Conservation (phyloP, 2,797 vertebrate genomes). For the Cygnus olor region DNA sequence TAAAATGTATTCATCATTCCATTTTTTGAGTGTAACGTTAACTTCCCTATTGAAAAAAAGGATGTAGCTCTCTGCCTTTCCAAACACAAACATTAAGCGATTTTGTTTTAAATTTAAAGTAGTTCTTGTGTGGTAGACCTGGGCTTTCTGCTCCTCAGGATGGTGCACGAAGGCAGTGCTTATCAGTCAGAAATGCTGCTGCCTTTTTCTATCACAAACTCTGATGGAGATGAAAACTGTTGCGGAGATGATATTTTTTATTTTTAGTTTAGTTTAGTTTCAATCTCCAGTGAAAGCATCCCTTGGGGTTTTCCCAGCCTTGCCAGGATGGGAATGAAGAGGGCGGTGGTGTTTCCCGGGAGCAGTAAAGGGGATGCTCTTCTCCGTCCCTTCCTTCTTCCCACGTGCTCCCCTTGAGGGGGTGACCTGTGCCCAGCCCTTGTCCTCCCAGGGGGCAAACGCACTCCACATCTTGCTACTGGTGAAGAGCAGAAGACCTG, state of each 20-base stretch:
- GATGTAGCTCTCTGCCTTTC: background rate
- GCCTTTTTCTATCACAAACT: background rate
- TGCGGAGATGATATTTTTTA: no score
- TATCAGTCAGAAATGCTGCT: background rate
- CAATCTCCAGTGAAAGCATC: fast-evolving
- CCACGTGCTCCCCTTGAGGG: fast-evolving
- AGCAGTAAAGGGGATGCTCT: background rate
- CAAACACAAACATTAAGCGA: background rate
- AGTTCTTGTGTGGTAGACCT: background rate
- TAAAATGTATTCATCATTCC: background rate
- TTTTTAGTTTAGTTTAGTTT: background rate
- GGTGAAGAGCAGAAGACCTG: background rate
- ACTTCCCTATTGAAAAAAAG: background rate
- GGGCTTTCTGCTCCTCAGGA: background rate
- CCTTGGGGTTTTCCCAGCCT: background rate
- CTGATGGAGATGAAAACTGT: no score
- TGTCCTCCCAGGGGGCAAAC: fast-evolving
- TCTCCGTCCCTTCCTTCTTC: background rate
- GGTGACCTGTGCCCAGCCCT: background rate
- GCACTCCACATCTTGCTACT: fast-evolving
- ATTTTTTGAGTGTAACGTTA: background rate
- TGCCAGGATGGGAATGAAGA: background rate
- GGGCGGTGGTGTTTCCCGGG: background rate
- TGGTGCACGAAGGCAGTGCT: background rate
- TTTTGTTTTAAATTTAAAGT: conserved; percentile 14